These are phyloP conservation scores for Aramus guarauna DNA, from an alignment of 2,113 vertebrate species.

Conservation along the genomic window DNA sequence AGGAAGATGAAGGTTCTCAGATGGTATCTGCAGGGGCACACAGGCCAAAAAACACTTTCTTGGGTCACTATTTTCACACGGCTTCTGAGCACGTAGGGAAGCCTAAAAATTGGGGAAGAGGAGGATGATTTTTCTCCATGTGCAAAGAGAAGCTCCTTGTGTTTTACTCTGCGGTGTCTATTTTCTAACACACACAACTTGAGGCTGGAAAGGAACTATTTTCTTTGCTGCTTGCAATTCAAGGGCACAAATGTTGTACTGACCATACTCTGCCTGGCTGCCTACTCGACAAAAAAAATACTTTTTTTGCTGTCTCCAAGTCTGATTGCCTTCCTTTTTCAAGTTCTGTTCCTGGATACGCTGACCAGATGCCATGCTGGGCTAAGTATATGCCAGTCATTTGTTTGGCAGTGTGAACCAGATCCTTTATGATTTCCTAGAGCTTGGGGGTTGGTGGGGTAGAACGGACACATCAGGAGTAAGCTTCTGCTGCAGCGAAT, in stretches of 20 bases:
- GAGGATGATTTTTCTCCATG: background rate
- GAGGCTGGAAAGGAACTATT: background rate
- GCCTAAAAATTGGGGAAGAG: background rate
- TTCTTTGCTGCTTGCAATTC: background rate
- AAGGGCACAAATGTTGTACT: background rate
- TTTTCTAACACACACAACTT: background rate
- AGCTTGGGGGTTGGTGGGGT: background rate
- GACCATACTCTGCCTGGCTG: background rate
- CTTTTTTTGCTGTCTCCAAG: background rate
- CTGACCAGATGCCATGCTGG: background rate
- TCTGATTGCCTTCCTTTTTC: background rate
- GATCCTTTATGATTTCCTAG: background rate
- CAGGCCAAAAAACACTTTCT: background rate
- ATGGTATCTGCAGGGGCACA: background rate
- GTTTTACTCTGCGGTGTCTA: background rate
- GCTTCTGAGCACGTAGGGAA: background rate
- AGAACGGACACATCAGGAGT: fast-evolving
- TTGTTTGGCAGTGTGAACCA: background rate
- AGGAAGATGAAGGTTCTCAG: background rate
- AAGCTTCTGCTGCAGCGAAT: background rate
- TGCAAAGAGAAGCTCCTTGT: background rate
- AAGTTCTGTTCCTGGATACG: background rate
- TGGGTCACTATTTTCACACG: background rate
- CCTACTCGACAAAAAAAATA: background rate
- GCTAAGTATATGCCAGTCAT: background rate